Evolutionary conservation across 2,113 vertebrate genomes (phyloP), one percentile per base, ranked within the genome.

Genomic region (Coptodon bakossiorum): DNA sequence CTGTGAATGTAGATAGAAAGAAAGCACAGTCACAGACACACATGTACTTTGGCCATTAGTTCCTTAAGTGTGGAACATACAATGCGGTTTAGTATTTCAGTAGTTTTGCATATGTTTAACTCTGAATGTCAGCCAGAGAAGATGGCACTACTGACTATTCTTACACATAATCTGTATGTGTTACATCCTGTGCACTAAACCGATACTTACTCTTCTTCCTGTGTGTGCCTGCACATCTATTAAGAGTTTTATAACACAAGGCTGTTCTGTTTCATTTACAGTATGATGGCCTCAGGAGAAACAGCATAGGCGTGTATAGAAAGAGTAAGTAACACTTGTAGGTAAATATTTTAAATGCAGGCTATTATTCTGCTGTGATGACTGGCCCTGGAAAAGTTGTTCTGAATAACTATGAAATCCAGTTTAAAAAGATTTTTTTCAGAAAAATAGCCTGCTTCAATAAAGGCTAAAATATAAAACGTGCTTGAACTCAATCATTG

Each of bases 271-370:
- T 86, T 84, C 2, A 45, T 86, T 94, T 56, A 45, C 90, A 96
- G 94, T 95, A 89, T 61, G 93, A 94, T 8, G 95, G 91, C 50
- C 52, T 90, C 59, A 94, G 95, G 85, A 95, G 95, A 82, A 96
- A 96, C 95, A 97, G 95, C 88, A 93, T 95, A 29, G 96, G 95
- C 9, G 94, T 96, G 11, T 95, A 93, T 43, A 93, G 93, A 92
- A 96, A 96, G 86, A 90, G 96, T 96, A 92, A 96, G 96, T 96
- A 86, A 53, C 6, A 10, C n/a, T 45, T 9, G 45, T 22, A 16
- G 5, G 48, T 29, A 24, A 43, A n/a, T 13, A 0, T 36, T n/a
- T 24, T 22, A 14, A 78, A 48, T 43, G 53, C 71, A 31, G 63
- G 80, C 85, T 84, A 89, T 86, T 88, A 82, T 89, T 79, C 57